Evolutionary conservation across 2,797 vertebrate genomes (phyloP), one percentile per base, ranked within the genome.

Genomic region (Fistularia tabacaria): DNA sequence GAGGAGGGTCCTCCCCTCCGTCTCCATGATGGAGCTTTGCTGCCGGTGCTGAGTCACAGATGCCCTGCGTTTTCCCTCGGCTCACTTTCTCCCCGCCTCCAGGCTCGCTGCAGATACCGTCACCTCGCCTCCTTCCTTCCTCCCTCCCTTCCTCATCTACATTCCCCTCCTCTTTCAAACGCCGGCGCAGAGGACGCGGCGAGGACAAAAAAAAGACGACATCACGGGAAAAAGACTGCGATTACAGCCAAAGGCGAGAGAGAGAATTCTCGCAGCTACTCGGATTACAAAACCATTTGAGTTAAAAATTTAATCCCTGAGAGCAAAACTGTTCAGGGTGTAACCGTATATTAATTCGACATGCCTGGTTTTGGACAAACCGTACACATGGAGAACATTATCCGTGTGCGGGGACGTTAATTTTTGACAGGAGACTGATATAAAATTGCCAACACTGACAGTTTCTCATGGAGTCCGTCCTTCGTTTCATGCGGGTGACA

Each of bases 41-140:
- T 53, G 63, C 51, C 46, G 53, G 61, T 75, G 82, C 80, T 79
- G 80, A 86, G 74, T 86, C 82, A 88, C 70, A 43, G 52, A 64
- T 14, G 25, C 59, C 44, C 10, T 14, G 51, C 43, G 38, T 11
- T 10, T 14, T 15, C 42, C 47, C 38, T 47, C n/a, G n/a, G 44
- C 41, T 50, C 41, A 4, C 38, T 36, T 45, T 39, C 53, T 53
- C 45, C 51, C 39, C 49, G 25, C 45, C 45, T 46, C 37, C 10
- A 25, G 25, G 25, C 25, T 25, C 25, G 51, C 7, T 38, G 39
- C 49, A 37, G 10, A 42, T 45, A 57, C 42, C n/a, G 9, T 57
- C 14, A 12, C 39, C 51, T 46, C 25, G 3, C 42, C 38, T 49
- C n/a, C 10, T 48, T n/a, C 39, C 47, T 46, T 38, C 54, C 41